Base-by-base conservation (phyloP, 2,888 invertebrate genomes). In the Drosophila ezoana region DNA sequence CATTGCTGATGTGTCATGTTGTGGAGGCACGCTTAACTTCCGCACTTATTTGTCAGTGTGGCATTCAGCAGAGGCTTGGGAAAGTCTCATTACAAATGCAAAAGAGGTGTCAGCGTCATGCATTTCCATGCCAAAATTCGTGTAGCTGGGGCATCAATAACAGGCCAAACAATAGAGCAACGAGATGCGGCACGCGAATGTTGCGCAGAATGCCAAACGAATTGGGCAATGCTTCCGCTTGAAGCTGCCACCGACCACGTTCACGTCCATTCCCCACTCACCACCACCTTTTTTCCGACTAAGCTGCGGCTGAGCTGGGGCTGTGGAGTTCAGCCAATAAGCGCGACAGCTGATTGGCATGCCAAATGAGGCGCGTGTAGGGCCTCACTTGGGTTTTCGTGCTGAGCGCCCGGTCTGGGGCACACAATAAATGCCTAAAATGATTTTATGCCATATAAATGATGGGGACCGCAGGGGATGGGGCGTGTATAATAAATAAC, bases 321-420 rank as follows among this genome's bases (percentile, higher is more conserved):
- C 53, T 23, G 41, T 65, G 35, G 35, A 43, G 49, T 9, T 56
- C 43, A 65, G 47, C 47, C 87, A 82, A 84, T 87, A 82, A 84
- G 76, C 64, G 67, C 66, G 74, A 49, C 64, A 69, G 60, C 82
- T 87, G 82, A 84, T 81, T 82, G 79, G 85, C 87, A 83, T 83
- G 68, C 85, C 72, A 87, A 83, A 81, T 81, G 82, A 81, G 72
- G 56, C 72, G 71, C 79, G 66, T 65, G 76, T 65, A 58, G 72
- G 62, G 67, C 64, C 33, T 16, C 62, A 44, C 28, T 48, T 14
- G 14, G 49, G 37, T 5, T 56, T 44, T 5, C 37, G 52, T 52
- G 35, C 35, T 16, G 16, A 14, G 23, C 23, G 23, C 58, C 45
- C 40, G 58, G 40, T 59, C 67, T 52, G 48, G 14, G 53, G 44